Conservation (phyloP, 2,113 vertebrate species). For the Cettia cetti region DNA sequence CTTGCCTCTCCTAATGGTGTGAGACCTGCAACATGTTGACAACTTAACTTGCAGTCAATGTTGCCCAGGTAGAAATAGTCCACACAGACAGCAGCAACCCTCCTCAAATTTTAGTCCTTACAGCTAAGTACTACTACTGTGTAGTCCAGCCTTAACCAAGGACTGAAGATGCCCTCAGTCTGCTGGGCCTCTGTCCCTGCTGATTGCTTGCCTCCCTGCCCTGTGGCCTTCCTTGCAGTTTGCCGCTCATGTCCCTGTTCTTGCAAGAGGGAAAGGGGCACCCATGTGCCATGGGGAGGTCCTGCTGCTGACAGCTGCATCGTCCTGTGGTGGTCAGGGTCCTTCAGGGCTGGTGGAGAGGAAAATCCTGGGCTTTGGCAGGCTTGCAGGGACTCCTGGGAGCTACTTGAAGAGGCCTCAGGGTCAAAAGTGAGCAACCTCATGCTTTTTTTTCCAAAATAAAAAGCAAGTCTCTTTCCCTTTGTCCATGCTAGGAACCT, state of each 20-base stretch:
- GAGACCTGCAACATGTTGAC: neutral
- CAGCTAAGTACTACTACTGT: neutral
- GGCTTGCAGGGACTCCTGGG: neutral
- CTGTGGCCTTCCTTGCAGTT: neutral
- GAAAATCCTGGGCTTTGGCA: neutral
- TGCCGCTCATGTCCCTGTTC: neutral
- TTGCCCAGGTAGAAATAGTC: neutral
- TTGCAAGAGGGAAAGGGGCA: neutral
- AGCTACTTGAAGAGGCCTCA: neutral
- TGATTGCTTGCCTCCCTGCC: neutral
- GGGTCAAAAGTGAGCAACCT: neutral
- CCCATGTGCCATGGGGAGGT: neutral
- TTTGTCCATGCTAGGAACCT: neutral
- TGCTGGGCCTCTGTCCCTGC: neutral
- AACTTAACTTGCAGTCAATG: neutral
- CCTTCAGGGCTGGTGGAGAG: neutral
- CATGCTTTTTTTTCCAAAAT: neutral
- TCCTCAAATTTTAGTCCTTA: neutral
- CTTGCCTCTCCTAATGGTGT: neutral
- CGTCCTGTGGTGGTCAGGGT: rapidly evolving
- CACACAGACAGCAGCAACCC: neutral
- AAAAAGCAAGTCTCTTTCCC: neutral
- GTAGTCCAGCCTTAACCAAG: neutral
- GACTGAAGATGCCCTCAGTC: neutral
- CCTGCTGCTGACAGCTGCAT: neutral